Evolutionary conservation across 92 coral and sea anemone species (phyloP).

Genomic region (Hydrozoanthus gracilis): DNA sequence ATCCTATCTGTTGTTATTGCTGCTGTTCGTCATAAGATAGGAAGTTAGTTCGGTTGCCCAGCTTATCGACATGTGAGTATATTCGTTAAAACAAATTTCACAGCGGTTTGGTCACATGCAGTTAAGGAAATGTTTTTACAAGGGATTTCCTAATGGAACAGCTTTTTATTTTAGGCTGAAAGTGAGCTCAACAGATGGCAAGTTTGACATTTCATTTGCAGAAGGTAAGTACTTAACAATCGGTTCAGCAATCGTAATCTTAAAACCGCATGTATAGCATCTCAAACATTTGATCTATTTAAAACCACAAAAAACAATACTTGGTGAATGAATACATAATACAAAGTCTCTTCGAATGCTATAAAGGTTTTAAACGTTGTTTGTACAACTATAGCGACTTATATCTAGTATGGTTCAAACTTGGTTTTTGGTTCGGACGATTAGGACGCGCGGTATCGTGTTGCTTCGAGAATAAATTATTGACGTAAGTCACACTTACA

Average conservation of each 20-base stretch:
- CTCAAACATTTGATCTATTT: too few relatives aligned
- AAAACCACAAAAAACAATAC: too few relatives aligned
- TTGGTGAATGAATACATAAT: too few relatives aligned
- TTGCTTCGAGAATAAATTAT: not conserved
- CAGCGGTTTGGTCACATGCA: not conserved
- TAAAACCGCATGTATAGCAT: too few relatives aligned
- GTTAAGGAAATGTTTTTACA: not conserved
- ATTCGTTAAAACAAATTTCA: not conserved
- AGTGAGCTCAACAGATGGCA: constrained; percentile 33
- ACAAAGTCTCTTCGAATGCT: too few relatives aligned
- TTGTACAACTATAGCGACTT: too few relatives aligned
- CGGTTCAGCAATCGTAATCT: too few relatives aligned
- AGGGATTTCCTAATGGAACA: not conserved
- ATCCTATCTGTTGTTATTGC: not conserved
- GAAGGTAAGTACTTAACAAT: constrained; percentile 19
- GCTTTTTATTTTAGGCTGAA: constrained; percentile 34
- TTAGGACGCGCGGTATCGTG: too few relatives aligned
- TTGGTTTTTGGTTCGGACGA: too few relatives aligned
- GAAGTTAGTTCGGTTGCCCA: constrained; percentile 8
- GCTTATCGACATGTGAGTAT: constrained; percentile 19
- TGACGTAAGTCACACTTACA: not conserved
- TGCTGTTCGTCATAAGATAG: constrained; percentile 11
- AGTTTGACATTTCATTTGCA: constrained; percentile 32
- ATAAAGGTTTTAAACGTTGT: too few relatives aligned
- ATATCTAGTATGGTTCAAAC: too few relatives aligned